Percentiles rank a stretch among this genome's conserved stretches.
Conservation (phyloP, 2,113 vertebrate genomes). For the Bambusicola thoracicus region DNA sequence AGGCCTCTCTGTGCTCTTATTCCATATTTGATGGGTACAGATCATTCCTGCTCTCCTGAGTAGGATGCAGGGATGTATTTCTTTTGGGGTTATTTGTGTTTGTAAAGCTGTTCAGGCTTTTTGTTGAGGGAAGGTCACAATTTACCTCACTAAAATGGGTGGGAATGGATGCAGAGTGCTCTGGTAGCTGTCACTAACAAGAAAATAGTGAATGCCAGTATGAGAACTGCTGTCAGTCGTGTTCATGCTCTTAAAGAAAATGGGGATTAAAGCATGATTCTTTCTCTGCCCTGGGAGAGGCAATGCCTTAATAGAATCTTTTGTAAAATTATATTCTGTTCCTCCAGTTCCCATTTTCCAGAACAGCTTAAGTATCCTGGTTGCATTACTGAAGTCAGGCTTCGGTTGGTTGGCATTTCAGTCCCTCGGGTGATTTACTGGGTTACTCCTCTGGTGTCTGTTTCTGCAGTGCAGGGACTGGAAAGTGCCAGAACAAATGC, state of each 20-base stretch:
- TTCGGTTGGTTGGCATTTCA: not conserved
- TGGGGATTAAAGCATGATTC: not conserved
- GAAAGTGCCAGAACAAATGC: conserved; percentile 49
- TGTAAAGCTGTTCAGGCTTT: not conserved
- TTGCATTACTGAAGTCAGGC: not conserved
- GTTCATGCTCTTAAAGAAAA: not conserved
- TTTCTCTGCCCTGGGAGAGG: not conserved
- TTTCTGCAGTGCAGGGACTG: not conserved
- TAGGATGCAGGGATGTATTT: not conserved
- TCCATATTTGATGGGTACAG: not conserved
- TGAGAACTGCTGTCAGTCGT: not conserved
- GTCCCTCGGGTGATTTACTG: not conserved
- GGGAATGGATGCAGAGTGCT: not conserved
- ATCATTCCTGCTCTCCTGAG: not conserved
- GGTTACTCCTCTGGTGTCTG: not conserved
- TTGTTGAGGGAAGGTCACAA: not conserved
- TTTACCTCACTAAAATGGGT: not conserved
- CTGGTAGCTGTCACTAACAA: not conserved
- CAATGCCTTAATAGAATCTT: not conserved
- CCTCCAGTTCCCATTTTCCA: not conserved
- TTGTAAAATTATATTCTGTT: not conserved
- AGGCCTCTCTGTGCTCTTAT: not conserved
- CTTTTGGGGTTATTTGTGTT: not conserved
- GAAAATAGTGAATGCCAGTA: not conserved
- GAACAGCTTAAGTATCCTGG: not conserved